phyloP scores from a whole-genome alignment of 2,797 vertebrate species.

The Hyperoplus lanceolatus region DNA sequence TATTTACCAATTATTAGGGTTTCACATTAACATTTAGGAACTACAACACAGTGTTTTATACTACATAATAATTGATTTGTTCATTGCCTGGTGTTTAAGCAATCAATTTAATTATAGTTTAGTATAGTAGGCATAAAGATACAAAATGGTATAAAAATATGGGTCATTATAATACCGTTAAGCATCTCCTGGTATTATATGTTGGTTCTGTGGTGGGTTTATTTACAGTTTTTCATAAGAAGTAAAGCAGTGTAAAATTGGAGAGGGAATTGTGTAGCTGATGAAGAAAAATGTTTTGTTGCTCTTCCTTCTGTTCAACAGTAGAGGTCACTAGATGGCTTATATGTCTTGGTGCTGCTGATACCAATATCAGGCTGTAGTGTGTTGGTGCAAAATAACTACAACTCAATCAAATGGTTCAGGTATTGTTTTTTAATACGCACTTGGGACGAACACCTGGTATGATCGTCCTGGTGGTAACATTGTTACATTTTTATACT shows the following conservation, averaged over 20 bases:
- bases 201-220: not conserved
- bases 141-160: not conserved
- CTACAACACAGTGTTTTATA: not conserved
- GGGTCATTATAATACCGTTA: not conserved
- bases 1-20: not conserved
- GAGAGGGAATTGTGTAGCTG: not conserved
- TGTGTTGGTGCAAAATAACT: not conserved
- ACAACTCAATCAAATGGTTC: not conserved
- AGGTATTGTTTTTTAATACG: constrained; percentile 52
- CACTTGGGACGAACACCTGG: constrained; percentile 79
- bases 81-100: not conserved
- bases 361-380: no score
- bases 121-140: not conserved
- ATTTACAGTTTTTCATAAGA: not conserved
- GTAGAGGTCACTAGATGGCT: constrained; percentile 36
- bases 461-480: constrained; percentile 83
- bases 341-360: not conserved
- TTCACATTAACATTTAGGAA: not conserved
- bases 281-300: not conserved
- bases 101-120: no score
- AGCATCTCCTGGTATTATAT: not conserved
- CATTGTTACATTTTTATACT: no score
- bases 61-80: not conserved
- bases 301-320: not conserved
- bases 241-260: not conserved